A percentile compares a stretch with the other conserved stretches of the same genome.
These are phyloP conservation scores for Epizoanthus rinbou DNA, from an alignment of 92 coral and sea anemone species.

Conservation along the genomic window DNA sequence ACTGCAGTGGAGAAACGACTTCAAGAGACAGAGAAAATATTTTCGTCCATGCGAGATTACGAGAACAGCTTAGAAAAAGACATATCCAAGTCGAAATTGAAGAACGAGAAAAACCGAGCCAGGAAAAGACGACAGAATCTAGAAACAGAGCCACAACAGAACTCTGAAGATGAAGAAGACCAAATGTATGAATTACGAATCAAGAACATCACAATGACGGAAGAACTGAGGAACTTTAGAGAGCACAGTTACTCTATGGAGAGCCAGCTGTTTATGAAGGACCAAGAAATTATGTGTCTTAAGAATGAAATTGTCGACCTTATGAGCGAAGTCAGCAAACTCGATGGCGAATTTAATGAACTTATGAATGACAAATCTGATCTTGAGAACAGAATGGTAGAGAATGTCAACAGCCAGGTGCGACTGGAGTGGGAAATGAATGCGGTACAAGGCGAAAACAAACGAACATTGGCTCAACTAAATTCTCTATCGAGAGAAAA, in stretches of 20 bases:
- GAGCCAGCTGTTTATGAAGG: constrained; percentile 68
- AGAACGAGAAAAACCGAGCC: constrained; percentile 43
- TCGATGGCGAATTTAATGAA: constrained; percentile 69
- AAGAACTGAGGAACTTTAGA: constrained; percentile 57
- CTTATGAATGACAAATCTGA: constrained; percentile 39
- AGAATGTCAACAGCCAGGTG: constrained; percentile 43
- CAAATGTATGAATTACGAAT: constrained; percentile 44
- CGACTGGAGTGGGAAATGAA: constrained; percentile 57
- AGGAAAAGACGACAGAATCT: constrained; percentile 10
- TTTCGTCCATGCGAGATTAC: constrained; percentile 55
- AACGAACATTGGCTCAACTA: constrained; percentile 44
- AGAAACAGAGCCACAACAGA: constrained; percentile 28
- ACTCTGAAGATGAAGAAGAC: constrained; percentile 44
- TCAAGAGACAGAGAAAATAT: constrained; percentile 53
- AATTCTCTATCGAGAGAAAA: constrained; percentile 49
- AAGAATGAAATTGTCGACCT: constrained; percentile 85
- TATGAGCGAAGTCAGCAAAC: constrained; percentile 79
- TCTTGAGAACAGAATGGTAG: constrained; percentile 46
- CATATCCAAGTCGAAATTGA: constrained; percentile 50
- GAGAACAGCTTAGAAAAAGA: constrained; percentile 61
- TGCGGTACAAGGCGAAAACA: constrained; percentile 52
- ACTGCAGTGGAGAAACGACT: constrained; percentile 55
- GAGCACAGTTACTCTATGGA: constrained; percentile 72
- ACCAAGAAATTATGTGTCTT: constrained; percentile 74
- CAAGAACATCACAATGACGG: constrained; percentile 54